Conservation (phyloP, 2,888 invertebrate genomes). For the Linnaemya tessellans region DNA sequence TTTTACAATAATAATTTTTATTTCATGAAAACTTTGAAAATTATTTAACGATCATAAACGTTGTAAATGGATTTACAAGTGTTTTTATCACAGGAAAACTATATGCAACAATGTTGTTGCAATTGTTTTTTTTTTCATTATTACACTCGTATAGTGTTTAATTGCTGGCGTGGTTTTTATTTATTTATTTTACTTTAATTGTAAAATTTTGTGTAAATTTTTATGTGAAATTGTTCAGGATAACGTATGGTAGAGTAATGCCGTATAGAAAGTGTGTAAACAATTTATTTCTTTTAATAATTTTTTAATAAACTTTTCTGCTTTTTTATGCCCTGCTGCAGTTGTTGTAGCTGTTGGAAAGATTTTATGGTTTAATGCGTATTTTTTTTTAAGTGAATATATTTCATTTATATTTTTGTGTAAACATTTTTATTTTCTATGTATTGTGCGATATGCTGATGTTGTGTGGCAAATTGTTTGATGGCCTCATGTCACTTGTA, state of each 20-base stretch:
- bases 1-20: background rate
- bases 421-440: background rate
- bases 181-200: background rate
- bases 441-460: constrained; percentile 8
- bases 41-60: background rate
- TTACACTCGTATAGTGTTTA: background rate
- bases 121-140: too few species aligned
- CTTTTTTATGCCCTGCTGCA: background rate
- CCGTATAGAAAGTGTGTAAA: background rate
- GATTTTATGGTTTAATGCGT: constrained; percentile 4
- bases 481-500: constrained; percentile 51
- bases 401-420: background rate
- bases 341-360: background rate
- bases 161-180: background rate
- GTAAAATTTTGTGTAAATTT: background rate
- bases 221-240: background rate
- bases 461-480: constrained; percentile 35
- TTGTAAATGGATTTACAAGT: background rate
- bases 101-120: too few species aligned
- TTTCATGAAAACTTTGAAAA: background rate
- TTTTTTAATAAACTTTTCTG: background rate
- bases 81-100: background rate
- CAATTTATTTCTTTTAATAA: background rate
- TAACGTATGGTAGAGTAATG: background rate
- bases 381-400: too few species aligned